Conservation (phyloP, 2,888 invertebrate genomes). For the Heteropelma amictum region DNA sequence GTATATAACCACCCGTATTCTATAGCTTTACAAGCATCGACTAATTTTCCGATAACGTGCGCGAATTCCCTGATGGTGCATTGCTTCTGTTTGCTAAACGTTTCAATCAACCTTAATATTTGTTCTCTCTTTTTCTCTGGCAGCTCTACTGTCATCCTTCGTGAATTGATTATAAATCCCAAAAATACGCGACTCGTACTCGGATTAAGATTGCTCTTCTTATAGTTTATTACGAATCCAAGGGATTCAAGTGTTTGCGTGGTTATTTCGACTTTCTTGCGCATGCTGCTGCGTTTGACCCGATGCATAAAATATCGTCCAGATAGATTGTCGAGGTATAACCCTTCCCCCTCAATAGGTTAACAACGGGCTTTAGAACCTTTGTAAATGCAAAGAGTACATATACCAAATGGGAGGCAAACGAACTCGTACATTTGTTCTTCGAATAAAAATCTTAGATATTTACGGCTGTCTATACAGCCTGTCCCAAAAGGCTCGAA, state of each 20-base stretch:
- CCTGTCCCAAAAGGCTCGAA: no score
- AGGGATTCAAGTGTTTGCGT: background rate
- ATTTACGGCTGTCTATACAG: no score
- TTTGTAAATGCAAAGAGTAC: no score
- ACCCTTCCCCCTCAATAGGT: no score
- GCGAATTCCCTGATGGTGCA: slow-evolving; percentile 36
- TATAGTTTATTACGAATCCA: slow-evolving; percentile 28
- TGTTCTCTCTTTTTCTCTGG: slow-evolving; percentile 7
- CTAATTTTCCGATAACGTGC: slow-evolving; percentile 50
- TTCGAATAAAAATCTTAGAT: no score
- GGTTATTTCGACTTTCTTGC: background rate
- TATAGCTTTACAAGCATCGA: slow-evolving; percentile 20
- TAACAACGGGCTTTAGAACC: no score
- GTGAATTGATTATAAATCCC: slow-evolving; percentile 29
- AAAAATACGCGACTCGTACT: slow-evolving; percentile 9
- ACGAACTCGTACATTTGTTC: no score
- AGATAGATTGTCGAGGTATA: slow-evolving; percentile 21
- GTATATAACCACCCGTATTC: slow-evolving; percentile 42
- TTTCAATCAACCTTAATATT: background rate
- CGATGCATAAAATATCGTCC: slow-evolving; percentile 11
- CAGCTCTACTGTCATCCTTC: slow-evolving; percentile 25
- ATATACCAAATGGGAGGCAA: no score
- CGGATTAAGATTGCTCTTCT: slow-evolving; percentile 21
- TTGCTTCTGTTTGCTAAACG: background rate
- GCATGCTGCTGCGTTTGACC: background rate